A percentile compares a stretch with the other conserved stretches of the same genome.
Evolutionary conservation across 2,888 invertebrate species (phyloP).

Genomic region (Trichogramma dendrolimi): DNA sequence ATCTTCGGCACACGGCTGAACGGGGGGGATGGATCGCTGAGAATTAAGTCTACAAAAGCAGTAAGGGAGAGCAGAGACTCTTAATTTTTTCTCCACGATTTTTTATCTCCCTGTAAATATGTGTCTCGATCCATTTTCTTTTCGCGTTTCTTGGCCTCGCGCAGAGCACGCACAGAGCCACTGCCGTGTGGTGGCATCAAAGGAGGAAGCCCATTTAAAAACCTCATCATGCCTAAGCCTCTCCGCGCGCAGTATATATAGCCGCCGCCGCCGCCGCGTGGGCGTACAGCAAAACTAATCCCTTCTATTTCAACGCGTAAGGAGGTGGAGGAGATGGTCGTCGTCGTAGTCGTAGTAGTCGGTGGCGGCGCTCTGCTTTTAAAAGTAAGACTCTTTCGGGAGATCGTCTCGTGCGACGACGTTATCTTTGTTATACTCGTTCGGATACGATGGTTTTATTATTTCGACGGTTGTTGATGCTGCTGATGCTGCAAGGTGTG

Average conservation of each 20-base stretch:
- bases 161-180: constrained; percentile 15
- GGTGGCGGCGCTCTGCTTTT: too few relatives aligned
- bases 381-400: constrained; percentile 48
- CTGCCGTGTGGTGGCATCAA: constrained; percentile 43
- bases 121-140: constrained; percentile 23
- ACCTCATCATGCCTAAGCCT: constrained; percentile 54
- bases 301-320: constrained; percentile 51
- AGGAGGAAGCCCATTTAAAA: constrained; percentile 54
- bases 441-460: constrained; percentile 49
- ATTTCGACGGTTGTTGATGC: constrained; percentile 36
- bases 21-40: too few relatives aligned
- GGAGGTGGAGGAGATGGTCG: constrained; percentile 25
- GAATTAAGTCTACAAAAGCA: too few relatives aligned
- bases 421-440: too few relatives aligned
- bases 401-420: too few relatives aligned
- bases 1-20: too few relatives aligned
- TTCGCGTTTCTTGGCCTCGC: constrained; percentile 14
- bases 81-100: constrained; percentile 54
- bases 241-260: constrained; percentile 46
- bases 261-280: too few relatives aligned
- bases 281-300: constrained; percentile 53
- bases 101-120: constrained; percentile 54
- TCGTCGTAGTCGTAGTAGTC: background rate
- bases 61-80: constrained; percentile 52
- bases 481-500: too few relatives aligned